Conservation (phyloP, 2,113 vertebrate species). For the Mystacornis crossleyi region DNA sequence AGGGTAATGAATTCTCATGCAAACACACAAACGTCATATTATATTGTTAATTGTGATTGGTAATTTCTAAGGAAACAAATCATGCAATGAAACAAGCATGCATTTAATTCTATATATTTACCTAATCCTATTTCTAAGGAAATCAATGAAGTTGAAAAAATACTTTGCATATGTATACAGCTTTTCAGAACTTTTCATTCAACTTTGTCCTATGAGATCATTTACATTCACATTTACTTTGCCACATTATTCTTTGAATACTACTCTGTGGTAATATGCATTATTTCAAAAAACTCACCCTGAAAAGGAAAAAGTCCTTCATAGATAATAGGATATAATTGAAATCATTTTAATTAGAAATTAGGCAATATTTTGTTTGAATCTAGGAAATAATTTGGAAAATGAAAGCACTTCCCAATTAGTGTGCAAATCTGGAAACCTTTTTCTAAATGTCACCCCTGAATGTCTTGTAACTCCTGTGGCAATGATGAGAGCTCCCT, state of each 20-base stretch:
- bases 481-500: not conserved
- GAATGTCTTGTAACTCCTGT: not conserved
- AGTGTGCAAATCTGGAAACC: not conserved
- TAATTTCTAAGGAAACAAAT: slow-evolving; percentile 45
- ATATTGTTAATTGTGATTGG: slow-evolving; percentile 45
- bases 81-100: slow-evolving; percentile 56
- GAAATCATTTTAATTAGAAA: not conserved
- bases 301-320: not conserved
- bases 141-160: not conserved
- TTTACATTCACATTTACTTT: not conserved
- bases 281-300: not conserved
- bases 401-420: not conserved
- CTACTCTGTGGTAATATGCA: not conserved
- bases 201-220: not conserved
- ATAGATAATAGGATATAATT: not conserved
- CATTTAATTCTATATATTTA: not conserved
- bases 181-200: not conserved
- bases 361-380: not conserved
- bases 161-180: not conserved
- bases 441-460: not conserved
- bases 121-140: not conserved
- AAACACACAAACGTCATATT: slow-evolving; percentile 2
- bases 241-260: not conserved
- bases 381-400: not conserved
- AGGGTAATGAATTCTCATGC: slow-evolving; percentile 44